phyloP scores from a whole-genome alignment of 2,888 invertebrate species.

The Stomorhina lunata region DNA sequence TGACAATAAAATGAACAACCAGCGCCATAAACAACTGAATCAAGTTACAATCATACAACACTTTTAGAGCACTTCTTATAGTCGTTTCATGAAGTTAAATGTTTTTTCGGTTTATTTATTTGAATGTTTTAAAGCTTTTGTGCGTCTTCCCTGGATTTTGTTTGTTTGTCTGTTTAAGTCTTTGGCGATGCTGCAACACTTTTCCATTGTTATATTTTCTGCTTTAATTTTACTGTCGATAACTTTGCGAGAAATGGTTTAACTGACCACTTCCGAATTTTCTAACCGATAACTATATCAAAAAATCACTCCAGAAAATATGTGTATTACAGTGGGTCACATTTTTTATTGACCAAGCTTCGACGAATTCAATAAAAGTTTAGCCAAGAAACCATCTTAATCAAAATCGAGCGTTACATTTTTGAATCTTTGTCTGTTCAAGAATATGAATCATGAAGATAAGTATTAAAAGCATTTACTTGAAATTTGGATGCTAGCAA shows the following conservation, averaged over 20 bases:
- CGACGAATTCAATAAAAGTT: too few species aligned
- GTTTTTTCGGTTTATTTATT: neutral
- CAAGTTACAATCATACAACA: conserved; percentile 30
- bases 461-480: too few species aligned
- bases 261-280: too few species aligned
- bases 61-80: neutral
- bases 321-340: too few species aligned
- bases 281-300: too few species aligned
- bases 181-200: conserved; percentile 52
- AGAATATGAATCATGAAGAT: too few species aligned
- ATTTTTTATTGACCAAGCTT: too few species aligned
- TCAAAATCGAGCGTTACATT: too few species aligned
- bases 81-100: neutral
- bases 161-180: conserved; percentile 36
- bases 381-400: too few species aligned
- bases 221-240: neutral
- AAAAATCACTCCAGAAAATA: too few species aligned
- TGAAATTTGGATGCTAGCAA: too few species aligned
- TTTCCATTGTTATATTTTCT: neutral
- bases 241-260: conserved; percentile 10
- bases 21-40: conserved; percentile 42
- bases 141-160: conserved; percentile 1
- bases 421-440: too few species aligned
- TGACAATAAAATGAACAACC: conserved; percentile 15
- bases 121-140: conserved; percentile 16